phyloP scores from a whole-genome alignment of 2,888 invertebrate genomes.

The Abscondita cerata region DNA sequence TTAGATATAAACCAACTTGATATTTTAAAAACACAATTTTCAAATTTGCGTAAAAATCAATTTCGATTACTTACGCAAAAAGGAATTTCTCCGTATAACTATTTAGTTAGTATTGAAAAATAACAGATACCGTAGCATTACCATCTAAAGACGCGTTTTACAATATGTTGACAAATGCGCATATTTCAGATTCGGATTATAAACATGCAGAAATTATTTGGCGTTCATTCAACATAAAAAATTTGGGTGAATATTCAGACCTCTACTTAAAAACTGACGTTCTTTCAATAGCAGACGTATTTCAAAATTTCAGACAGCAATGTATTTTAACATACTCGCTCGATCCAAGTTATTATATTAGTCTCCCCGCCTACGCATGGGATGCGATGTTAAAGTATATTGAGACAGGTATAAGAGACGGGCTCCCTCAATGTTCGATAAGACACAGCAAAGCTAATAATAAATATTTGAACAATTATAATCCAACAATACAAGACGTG shows the following conservation, averaged over 20 bases:
- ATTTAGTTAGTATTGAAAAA: background rate
- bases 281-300: slow-evolving; percentile 45
- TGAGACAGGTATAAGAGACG: too few relatives aligned
- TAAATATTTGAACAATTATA: background rate
- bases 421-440: background rate
- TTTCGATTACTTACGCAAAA: slow-evolving; percentile 6
- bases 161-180: slow-evolving; percentile 36
- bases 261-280: slow-evolving; percentile 47
- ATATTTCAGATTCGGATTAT: slow-evolving; percentile 41
- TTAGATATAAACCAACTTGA: too few relatives aligned
- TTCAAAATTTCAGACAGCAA: slow-evolving; percentile 46
- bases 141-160: slow-evolving; percentile 38
- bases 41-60: slow-evolving; percentile 3
- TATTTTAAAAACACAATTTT: too few relatives aligned
- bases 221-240: slow-evolving; percentile 41
- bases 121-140: slow-evolving; percentile 10
- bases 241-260: slow-evolving; percentile 43
- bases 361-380: slow-evolving; percentile 45
- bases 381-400: slow-evolving; percentile 46
- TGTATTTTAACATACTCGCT: slow-evolving; percentile 45
- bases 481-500: background rate
- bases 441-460: background rate
- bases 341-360: slow-evolving; percentile 47
- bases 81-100: slow-evolving; percentile 13
- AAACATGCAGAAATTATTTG: slow-evolving; percentile 43